Evolutionary conservation across 2,113 vertebrate species (phyloP), one percentile per base, ranked within the genome.

Genomic region (Phalacrocorax carbo): DNA sequence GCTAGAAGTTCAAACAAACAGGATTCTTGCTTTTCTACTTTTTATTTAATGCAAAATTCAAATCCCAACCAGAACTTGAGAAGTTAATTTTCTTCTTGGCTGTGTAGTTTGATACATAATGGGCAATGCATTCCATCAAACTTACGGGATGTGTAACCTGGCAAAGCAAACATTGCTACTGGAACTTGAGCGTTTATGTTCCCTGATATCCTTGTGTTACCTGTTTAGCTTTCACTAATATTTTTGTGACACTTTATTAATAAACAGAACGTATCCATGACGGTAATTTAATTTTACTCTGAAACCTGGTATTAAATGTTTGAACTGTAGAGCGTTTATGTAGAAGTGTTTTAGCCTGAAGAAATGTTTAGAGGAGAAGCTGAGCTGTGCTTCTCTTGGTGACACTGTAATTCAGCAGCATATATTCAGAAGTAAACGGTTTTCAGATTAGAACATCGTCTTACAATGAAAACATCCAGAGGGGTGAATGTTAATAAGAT

Each of bases 161-260:
- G 77, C 80, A 94, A 82, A 72, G 81, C 83, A 92, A 91, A 88
- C 84, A 1, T 13, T 40, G 83, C 95, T 96, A 90, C 95, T 95
- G 91, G 52, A 91, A 91, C 88, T 49, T 2, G 65, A 82, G 64
- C 36, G 14, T 94, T 95, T 97, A 86, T 76, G 55, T 94, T 96
- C 75, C 70, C 58, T 11, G 48, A 61, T 93, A 81, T 9, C 84
- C 84, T 94, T 82, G 46, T 85, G 65, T 89, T 90, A 94, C 92
- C 94, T 96, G 96, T 94, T 96, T 93, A 94, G 69, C 91, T 84
- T 97, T 68, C 60, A 32, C 73, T 92, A 71, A 88, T 84, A 72
- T 94, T 92, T 96, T 88, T 80, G 71, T 88, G 80, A 68, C 89
- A 78, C 89, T 88, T 94, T 82, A 95, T 96, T 96, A 96, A 93